A percentile compares a stretch with the other conserved stretches of the same genome.
Conservation (phyloP, 1,140 invertebrate genomes). For the Drosophila saltans region DNA sequence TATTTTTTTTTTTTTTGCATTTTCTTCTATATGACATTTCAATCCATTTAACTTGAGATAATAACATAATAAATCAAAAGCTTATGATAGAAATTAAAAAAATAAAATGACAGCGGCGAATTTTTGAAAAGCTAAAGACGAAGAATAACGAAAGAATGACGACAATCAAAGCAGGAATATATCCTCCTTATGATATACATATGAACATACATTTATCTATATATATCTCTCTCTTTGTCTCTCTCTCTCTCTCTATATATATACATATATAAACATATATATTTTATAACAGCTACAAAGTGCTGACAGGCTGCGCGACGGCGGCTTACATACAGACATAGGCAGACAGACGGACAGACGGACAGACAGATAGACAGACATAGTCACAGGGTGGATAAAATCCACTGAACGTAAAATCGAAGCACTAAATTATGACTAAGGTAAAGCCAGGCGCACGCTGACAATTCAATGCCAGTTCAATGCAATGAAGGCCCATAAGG, state of each 20-base stretch:
- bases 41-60: constrained; percentile 15
- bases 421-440: constrained; percentile 59
- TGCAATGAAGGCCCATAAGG: constrained; percentile 19
- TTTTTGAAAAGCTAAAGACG: constrained; percentile 40
- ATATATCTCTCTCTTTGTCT: too few species aligned
- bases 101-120: constrained; percentile 27
- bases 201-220: too few species aligned
- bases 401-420: constrained; percentile 23
- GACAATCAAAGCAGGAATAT: constrained; percentile 50
- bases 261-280: not conserved
- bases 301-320: constrained; percentile 40
- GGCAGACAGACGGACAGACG: constrained; percentile 1
- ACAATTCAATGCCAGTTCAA: constrained; percentile 55
- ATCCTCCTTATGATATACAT: not conserved
- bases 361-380: constrained; percentile 27
- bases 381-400: constrained; percentile 6
- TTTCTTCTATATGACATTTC: not conserved
- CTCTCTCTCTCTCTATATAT: not conserved
- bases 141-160: constrained; percentile 12
- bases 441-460: constrained; percentile 37
- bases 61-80: constrained; percentile 21
- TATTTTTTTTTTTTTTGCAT: not conserved
- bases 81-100: constrained; percentile 28
- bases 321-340: not conserved
- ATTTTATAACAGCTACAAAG: constrained; percentile 39